phyloP scores from a whole-genome alignment of 1,140 invertebrate genomes.

The Calosoma granatense region DNA sequence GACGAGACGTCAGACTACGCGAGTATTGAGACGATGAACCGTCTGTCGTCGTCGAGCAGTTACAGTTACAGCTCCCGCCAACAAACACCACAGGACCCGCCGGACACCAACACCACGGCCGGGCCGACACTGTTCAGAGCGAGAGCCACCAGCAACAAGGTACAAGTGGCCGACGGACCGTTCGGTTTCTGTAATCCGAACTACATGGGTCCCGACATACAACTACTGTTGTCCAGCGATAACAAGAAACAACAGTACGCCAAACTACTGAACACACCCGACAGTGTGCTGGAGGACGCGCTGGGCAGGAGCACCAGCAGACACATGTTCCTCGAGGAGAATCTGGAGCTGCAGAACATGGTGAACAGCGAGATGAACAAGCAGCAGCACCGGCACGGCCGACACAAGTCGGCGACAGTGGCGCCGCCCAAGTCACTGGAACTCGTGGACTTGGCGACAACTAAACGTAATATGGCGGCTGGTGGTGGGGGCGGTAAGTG shows the following conservation, averaged over 20 bases:
- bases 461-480: too few relatives aligned
- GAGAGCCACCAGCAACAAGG: slow-evolving; percentile 14
- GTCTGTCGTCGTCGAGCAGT: slow-evolving; percentile 41
- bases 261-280: slow-evolving; percentile 41
- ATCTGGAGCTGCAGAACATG: slow-evolving; percentile 26
- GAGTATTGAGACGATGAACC: slow-evolving; percentile 57
- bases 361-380: slow-evolving; percentile 23
- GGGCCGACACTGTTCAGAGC: slow-evolving; percentile 8
- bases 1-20: slow-evolving; percentile 68
- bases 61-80: slow-evolving; percentile 30
- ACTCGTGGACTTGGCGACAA: slow-evolving; percentile 23
- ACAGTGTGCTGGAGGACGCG: slow-evolving; percentile 42
- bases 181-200: slow-evolving; percentile 65
- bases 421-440: slow-evolving; percentile 34
- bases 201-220: slow-evolving; percentile 54
- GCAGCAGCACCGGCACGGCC: slow-evolving; percentile 21
- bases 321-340: slow-evolving; percentile 18
- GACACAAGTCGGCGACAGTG: not conserved
- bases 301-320: slow-evolving; percentile 30
- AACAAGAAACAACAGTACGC: slow-evolving; percentile 30
- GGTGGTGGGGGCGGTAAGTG: slow-evolving; percentile 15
- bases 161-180: slow-evolving; percentile 30
- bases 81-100: slow-evolving; percentile 32
- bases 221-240: slow-evolving; percentile 30
- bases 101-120: slow-evolving; percentile 16